Percentiles rank a stretch among this genome's conserved stretches.
These are phyloP conservation scores for Calephelis nemesis DNA, from an alignment of 1,140 invertebrate species.

Conservation along the genomic window DNA sequence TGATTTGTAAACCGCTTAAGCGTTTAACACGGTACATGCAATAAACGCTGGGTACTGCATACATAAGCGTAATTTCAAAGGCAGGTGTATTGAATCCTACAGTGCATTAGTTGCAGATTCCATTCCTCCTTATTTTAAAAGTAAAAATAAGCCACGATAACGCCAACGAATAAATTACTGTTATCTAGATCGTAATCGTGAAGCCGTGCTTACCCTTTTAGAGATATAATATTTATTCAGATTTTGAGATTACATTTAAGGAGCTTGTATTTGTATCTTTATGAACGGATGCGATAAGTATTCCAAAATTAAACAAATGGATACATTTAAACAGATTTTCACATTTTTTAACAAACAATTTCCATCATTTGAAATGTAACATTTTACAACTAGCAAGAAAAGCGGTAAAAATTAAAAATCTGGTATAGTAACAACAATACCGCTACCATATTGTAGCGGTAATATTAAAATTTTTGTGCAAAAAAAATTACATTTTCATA, in stretches of 20 bases:
- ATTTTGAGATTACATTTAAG: slow-evolving; percentile 1
- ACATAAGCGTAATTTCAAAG: slow-evolving; percentile 56
- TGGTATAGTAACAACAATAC: too few relatives aligned
- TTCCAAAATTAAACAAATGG: too few relatives aligned
- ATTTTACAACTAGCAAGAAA: too few relatives aligned
- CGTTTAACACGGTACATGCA: neutral
- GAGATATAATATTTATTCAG: slow-evolving; percentile 8
- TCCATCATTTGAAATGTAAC: too few relatives aligned
- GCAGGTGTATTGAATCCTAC: slow-evolving; percentile 59
- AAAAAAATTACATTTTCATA: too few relatives aligned
- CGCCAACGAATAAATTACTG: slow-evolving; percentile 1
- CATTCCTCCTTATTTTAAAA: slow-evolving; percentile 10
- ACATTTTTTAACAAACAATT: too few relatives aligned
- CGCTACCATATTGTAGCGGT: too few relatives aligned
- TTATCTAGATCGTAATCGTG: slow-evolving; percentile 14
- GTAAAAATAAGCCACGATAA: slow-evolving; percentile 17
- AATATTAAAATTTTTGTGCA: too few relatives aligned
- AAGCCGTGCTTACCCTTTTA: slow-evolving; percentile 10
- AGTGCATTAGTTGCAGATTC: slow-evolving; percentile 37
- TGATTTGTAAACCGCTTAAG: neutral
- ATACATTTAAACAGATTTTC: too few relatives aligned
- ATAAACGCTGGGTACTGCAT: slow-evolving; percentile 42
- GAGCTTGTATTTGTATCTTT: neutral
- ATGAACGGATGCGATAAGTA: too few relatives aligned
- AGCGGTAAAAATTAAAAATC: too few relatives aligned